These are phyloP conservation scores for Ylistrum balloti DNA, from an alignment of 1,140 invertebrate species.

Conservation along the genomic window DNA sequence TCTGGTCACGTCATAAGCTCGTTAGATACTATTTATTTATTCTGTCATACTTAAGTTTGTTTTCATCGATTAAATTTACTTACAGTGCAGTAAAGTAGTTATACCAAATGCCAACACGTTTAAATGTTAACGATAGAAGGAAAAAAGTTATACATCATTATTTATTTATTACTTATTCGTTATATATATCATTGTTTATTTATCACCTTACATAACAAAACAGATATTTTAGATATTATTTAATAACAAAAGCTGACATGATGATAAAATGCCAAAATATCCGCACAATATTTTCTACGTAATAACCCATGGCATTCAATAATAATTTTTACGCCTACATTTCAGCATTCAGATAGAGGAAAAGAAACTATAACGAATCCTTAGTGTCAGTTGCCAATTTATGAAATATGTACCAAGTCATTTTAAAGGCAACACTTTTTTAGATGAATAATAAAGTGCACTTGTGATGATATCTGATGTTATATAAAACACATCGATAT, in stretches of 20 bases:
- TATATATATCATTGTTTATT: not conserved
- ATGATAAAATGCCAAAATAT: not conserved
- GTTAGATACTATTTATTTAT: not conserved
- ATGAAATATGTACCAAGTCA: not conserved
- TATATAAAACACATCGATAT: too few relatives aligned
- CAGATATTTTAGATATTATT: not conserved
- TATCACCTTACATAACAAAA: too few relatives aligned
- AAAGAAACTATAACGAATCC: not conserved
- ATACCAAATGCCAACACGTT: slow-evolving; percentile 6
- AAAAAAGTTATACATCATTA: not conserved
- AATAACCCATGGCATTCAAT: not conserved
- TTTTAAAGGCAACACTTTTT: too few relatives aligned
- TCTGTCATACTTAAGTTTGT: slow-evolving; percentile 11
- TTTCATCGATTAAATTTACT: slow-evolving; percentile 17
- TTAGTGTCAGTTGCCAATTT: not conserved
- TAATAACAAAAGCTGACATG: not conserved
- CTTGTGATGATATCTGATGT: too few relatives aligned
- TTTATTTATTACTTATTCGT: slow-evolving; percentile 10
- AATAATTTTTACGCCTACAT: not conserved
- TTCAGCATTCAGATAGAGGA: not conserved
- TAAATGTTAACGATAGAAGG: not conserved
- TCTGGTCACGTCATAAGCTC: not conserved
- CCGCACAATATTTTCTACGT: not conserved
- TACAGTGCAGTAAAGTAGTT: not conserved
- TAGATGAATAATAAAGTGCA: too few relatives aligned